phyloP scores from a whole-genome alignment of 2,888 invertebrate species.

The Andrena marginata region DNA sequence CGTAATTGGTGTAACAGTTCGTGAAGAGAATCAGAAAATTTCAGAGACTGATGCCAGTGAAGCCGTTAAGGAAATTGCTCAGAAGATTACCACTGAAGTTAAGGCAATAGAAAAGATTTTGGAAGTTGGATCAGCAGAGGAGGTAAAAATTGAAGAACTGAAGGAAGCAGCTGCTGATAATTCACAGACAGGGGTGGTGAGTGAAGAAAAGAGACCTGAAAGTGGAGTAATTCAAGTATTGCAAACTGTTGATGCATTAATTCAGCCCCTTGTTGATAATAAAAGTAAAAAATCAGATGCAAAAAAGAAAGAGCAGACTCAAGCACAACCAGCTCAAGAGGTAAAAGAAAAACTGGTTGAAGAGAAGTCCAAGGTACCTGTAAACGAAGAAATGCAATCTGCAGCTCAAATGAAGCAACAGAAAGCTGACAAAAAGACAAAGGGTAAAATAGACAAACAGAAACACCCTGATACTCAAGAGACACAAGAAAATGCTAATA shows the following conservation, averaged over 20 bases:
- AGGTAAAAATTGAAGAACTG: slow-evolving; percentile 22
- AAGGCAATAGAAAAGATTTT: slow-evolving; percentile 11
- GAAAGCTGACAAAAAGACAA: neutral
- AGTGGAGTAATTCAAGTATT: neutral
- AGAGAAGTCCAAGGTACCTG: slow-evolving; percentile 19
- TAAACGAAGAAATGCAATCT: slow-evolving; percentile 23
- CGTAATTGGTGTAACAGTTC: neutral
- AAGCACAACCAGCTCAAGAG: neutral
- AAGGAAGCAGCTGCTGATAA: neutral
- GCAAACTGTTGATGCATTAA: neutral
- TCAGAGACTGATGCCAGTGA: neutral
- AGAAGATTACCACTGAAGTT: neutral
- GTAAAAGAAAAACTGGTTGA: neutral
- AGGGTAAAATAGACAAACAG: slow-evolving; percentile 21
- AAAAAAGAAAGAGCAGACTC: neutral
- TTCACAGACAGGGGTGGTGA: neutral
- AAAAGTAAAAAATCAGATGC: neutral
- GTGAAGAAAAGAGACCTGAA: neutral
- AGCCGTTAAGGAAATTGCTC: neutral
- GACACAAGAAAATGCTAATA: neutral
- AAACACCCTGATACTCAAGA: neutral
- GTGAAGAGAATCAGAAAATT: slow-evolving; percentile 1
- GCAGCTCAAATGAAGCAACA: neutral
- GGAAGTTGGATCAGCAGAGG: neutral
- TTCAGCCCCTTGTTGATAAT: neutral